Conservation (phyloP, 2,888 invertebrate species). For the Boloria selene region DNA sequence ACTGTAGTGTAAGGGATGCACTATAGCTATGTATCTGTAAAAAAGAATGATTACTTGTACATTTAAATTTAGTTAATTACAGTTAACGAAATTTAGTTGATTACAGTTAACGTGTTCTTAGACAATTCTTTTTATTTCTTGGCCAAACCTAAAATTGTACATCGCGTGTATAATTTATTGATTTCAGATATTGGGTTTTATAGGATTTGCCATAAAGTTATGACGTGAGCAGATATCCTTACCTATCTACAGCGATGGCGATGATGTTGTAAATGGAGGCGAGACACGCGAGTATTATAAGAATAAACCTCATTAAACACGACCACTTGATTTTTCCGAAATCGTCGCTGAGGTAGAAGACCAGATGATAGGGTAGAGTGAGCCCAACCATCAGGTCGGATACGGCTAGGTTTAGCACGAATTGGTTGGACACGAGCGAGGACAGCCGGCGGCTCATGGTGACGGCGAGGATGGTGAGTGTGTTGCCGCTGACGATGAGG, state of each 20-base stretch:
- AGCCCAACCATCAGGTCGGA: constrained; percentile 91
- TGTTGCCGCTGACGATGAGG: constrained; percentile 87
- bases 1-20: constrained; percentile 90
- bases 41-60: not conserved
- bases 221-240: constrained; percentile 42
- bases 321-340: constrained; percentile 84
- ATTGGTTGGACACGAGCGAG: constrained; percentile 88
- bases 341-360: constrained; percentile 85
- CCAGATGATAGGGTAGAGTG: constrained; percentile 89
- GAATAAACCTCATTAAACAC: constrained; percentile 87
- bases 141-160: not conserved
- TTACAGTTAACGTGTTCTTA: constrained; percentile 7
- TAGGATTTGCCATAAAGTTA: constrained; percentile 2
- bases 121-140: not conserved
- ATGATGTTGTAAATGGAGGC: constrained; percentile 91
- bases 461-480: constrained; percentile 88
- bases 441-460: constrained; percentile 86
- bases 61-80: not conserved
- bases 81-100: no score
- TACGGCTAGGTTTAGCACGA: constrained; percentile 89
- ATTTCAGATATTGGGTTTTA: constrained; percentile 6
- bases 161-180: constrained; percentile 16
- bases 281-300: constrained; percentile 88
- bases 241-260: constrained; percentile 89
- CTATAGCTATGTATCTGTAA: constrained; percentile 87